Conservation (phyloP, 2,797 vertebrate genomes). For the Carapus acus region DNA sequence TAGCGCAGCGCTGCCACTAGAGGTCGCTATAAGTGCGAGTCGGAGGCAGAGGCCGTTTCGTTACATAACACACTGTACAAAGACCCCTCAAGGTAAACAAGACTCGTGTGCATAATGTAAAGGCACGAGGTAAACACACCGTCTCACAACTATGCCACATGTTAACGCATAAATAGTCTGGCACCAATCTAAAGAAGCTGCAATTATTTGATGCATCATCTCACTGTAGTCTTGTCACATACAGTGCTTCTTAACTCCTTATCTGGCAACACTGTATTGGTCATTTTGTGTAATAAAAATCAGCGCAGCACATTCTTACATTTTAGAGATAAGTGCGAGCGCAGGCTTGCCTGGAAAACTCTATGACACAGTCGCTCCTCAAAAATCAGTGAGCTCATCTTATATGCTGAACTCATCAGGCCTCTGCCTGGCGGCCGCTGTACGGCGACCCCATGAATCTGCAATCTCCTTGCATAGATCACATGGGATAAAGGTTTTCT, state of each 20-base stretch:
- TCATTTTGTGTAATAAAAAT: neutral
- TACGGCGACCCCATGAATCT: neutral
- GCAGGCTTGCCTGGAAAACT: too few relatives aligned
- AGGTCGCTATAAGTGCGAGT: conserved; percentile 33
- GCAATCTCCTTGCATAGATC: neutral
- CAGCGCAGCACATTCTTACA: neutral
- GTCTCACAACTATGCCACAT: neutral
- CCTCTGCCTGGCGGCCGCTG: neutral
- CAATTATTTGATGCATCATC: too few relatives aligned
- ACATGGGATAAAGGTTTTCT: neutral
- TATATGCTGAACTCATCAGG: neutral
- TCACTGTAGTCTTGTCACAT: too few relatives aligned
- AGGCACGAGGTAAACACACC: neutral
- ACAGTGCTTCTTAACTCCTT: too few relatives aligned
- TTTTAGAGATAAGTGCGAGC: too few relatives aligned
- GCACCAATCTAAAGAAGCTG: too few relatives aligned
- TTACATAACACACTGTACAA: conserved; percentile 51
- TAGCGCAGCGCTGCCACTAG: conserved; percentile 42
- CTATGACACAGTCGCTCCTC: too few relatives aligned
- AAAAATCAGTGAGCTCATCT: neutral
- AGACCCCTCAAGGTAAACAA: conserved; percentile 41
- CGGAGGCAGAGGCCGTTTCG: conserved; percentile 18
- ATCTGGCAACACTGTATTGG: neutral
- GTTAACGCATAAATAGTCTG: too few relatives aligned
- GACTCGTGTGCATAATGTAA: too few relatives aligned